These are phyloP conservation scores for Hydractinia echinata DNA, from an alignment of 30 jellyfish, hydroid and myxozoan species.

Conservation along the genomic window DNA sequence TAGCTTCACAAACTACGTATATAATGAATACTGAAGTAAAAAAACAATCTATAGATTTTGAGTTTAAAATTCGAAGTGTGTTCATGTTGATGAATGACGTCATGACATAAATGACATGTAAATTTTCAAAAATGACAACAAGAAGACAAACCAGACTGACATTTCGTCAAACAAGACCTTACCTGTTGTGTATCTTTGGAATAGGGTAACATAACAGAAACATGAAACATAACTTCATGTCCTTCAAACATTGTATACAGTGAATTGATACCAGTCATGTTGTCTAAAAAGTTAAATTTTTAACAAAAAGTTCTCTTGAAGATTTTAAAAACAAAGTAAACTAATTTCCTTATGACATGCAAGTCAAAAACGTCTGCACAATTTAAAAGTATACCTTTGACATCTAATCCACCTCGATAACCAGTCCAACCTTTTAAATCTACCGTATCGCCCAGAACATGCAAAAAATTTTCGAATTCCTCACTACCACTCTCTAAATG, in stretches of 20 bases:
- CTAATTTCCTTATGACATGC: not conserved
- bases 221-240: slow-evolving; percentile 97
- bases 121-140: no score
- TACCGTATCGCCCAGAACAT: slow-evolving; percentile 84
- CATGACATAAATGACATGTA: no score
- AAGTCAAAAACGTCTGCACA: no score
- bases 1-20: no score
- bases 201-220: slow-evolving; percentile 80
- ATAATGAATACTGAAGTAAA: no score
- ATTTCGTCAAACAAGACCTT: not conserved
- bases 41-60: no score
- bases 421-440: slow-evolving; percentile 77
- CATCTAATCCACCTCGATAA: slow-evolving; percentile 94
- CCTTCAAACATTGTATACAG: slow-evolving; percentile 83
- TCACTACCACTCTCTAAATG: slow-evolving; percentile 63
- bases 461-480: slow-evolving; percentile 60
- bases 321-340: not conserved
- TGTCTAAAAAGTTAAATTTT: slow-evolving; percentile 33
- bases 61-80: no score
- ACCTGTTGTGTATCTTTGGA: slow-evolving; percentile 96
- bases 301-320: no score
- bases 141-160: no score
- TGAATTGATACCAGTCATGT: slow-evolving; percentile 91
- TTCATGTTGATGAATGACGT: no score
- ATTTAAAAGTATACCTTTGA: slow-evolving; percentile 45